Base-by-base conservation (phyloP, 1,140 invertebrate species). In the Trichomalopsis sarcophagae region DNA sequence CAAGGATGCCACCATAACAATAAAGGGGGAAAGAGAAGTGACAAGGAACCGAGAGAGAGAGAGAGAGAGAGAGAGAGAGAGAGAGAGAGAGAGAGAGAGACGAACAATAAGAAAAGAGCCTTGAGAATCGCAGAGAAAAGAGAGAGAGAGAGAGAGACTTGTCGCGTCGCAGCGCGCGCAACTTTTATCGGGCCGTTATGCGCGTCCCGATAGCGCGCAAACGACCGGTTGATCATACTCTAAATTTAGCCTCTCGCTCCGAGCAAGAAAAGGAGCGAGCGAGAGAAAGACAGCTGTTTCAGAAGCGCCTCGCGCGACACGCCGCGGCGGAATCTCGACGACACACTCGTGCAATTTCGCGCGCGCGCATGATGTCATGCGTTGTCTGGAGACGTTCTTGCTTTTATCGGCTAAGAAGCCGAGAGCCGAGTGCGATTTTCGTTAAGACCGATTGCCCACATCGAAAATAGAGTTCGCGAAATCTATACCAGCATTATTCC, bases 151-250 rank as follows among this genome's bases (percentile, higher is more conserved):
- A 36, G 33, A 36, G 33, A 36, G 33, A 69, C 21, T 79, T 78
- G 55, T 82, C 71, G 47, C 66, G 68, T 66, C 47, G 81, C 68
- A 68, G 11, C 50, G 50, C 86, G 81, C 85, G 81, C 86, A 79
- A 86, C 86, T 88, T 84, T 89, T 89, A 88, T 90, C 89, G 84
- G 71, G 78, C 55, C 68, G 73, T 85, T 87, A 87, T 86, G 87
- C 87, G 87, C 87, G 86, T 88, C 75, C 78, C 88, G 88, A 90
- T 90, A 89, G 86, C 86, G 84, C 11, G 55, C 84, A 82, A 79
- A 85, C 86, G 79, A 89, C 86, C 86, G 86, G 82, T 87, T 86
- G 88, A 89, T 89, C 89, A 89, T 90, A 88, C 86, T 84, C 89
- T 90, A 90, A 89, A 90, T 90, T 89, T 90, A 90, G 88, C 87